Base-by-base conservation (phyloP, 1,140 invertebrate species). In the Acyrthosiphon pisum region DNA sequence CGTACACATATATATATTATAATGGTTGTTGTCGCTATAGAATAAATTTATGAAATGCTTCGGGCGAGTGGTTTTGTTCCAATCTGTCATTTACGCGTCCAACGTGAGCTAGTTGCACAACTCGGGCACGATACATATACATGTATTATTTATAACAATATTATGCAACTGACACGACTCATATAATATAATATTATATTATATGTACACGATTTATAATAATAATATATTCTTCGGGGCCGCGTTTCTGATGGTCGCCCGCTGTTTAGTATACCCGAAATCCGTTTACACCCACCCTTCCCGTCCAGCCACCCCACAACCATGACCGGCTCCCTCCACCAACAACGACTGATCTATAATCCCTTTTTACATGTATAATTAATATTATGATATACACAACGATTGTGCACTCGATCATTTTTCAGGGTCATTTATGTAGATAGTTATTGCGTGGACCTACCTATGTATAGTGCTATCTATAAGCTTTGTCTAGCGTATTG, bases 1-100 rank as follows among this genome's bases (percentile, higher is more conserved):
- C 22, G 6, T 37, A 83, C 23, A 23, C 37, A 23, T 68, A 53
- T 68, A 37, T 22, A 76, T 48, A 48, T 41, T 41, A 4, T 41
- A 2, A 56, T 44, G 37, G 35, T 9, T 6, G 89, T n/a, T 18
- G 46, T 90, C n/a, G 37, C 23, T 41, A 6, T 76, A 18, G 60
- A 76, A n/a, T 76, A 90, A 41, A 90, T 56, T 90, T 56, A 90
- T 37, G 60, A 60, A 90, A 90, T 53, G 53, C 89, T 35, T n/a
- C 53, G 89, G 37, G 89, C 53, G 9, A 90, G 44, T 7, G 48
- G 87, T 90, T 90, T 90, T 90, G 89, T 90, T 90, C 89, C 53
- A 90, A 90, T 90, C 89, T 90, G 89, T 90, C 89, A 90, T 53
- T 30, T 89, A 90, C 53, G 11, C 89, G 89, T 56, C 89, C 50